Evolutionary conservation across 2,113 vertebrate species (phyloP), one percentile per base, ranked within the genome.

Genomic region (Catharus minimus): DNA sequence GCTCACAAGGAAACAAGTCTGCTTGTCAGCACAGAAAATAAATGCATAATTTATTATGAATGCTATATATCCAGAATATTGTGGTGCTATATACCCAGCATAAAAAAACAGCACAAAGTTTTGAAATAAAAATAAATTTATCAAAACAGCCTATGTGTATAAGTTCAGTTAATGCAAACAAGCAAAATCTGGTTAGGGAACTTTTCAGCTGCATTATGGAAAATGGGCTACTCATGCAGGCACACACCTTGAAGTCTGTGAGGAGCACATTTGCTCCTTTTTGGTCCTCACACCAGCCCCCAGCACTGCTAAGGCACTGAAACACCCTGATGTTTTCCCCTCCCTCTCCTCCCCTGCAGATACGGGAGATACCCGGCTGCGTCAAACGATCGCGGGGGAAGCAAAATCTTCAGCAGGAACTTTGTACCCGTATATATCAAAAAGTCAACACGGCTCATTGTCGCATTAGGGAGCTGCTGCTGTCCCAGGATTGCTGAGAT

Each of bases 381-480:
- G 2, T 49, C 76, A 49, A 86, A 24, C 13, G 8, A 33, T 12
- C 12, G 17, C 57, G 68, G 0, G 3, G 60, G 64, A 91, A 60
- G 57, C 60, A 41, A 66, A 90, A 73, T 61, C 65, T 67, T 81
- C 86, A 38, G 5, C 0, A 12, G 57, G 82, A 74, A 67, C 88
- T 90, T 81, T 67, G 49, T 43, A 58, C 73, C 30, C 11, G 0
- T 9, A 53, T 83, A 74, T 50, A 81, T 94, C 76, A 90, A 65
- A 74, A 68, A 91, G 92, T 90, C 95, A 95, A 65, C 88, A 82
- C 47, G 41, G 77, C 89, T 91, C 64, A 32, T 85, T 93, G 88
- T 83, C 82, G 1, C 85, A 65, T 90, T 86, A 83, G 86, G 66
- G 78, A 93, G 86, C 82, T 84, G 72, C 44, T 77, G 87, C 88